Percentiles rank a stretch among this genome's conserved stretches.
These are phyloP conservation scores for Dolomedes plantarius DNA, from an alignment of 2,888 invertebrate genomes.

Conservation along the genomic window DNA sequence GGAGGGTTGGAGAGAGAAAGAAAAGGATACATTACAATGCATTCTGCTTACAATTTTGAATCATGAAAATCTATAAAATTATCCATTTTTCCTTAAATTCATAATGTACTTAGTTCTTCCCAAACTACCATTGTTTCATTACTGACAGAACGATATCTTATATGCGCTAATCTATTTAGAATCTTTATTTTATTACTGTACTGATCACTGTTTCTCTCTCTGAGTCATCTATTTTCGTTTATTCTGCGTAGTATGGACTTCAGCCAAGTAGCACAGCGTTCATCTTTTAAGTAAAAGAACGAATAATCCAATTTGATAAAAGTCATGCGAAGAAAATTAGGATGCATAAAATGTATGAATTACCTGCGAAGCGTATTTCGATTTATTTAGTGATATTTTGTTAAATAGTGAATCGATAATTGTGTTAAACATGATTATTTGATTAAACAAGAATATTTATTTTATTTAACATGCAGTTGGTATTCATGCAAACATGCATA, in stretches of 20 bases:
- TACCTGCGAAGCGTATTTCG: not conserved
- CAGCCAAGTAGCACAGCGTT: not conserved
- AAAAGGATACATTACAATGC: no score
- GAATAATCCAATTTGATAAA: not conserved
- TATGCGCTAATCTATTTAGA: not conserved
- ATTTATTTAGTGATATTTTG: no score
- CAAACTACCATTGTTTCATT: not conserved
- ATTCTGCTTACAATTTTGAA: no score
- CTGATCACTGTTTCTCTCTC: not conserved
- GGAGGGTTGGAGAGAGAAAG: no score
- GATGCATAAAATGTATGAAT: not conserved
- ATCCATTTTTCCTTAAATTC: no score
- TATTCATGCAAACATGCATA: no score
- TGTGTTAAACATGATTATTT: no score
- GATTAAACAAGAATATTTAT: no score
- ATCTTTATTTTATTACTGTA: not conserved
- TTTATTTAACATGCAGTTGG: no score
- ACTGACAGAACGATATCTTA: not conserved
- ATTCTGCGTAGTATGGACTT: not conserved
- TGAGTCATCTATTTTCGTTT: slow-evolving; percentile 9
- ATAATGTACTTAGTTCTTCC: no score
- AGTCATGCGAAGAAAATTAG: not conserved
- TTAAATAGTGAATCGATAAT: no score
- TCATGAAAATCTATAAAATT: no score
- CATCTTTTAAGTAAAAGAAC: not conserved